phyloP scores from a whole-genome alignment of 2,113 vertebrate species.

The Hyperopisus bebe region DNA sequence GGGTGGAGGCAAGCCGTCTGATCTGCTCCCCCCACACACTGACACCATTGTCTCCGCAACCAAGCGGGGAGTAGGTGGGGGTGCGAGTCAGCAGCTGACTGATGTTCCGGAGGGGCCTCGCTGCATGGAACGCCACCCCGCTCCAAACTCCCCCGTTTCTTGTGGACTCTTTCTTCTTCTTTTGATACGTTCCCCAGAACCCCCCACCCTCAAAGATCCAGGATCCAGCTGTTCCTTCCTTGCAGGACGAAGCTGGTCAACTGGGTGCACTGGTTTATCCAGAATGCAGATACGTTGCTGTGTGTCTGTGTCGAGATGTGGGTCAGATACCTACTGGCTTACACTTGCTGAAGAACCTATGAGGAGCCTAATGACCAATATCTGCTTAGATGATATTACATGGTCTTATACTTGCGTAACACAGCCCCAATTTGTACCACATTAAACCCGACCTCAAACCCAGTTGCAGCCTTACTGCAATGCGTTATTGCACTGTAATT shows the following conservation, averaged over 20 bases:
- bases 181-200: constrained; percentile 1
- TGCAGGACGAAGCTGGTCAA: constrained; percentile 17
- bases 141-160: background rate
- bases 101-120: constrained; percentile 25
- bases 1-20: constrained; percentile 30
- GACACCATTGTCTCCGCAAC: constrained; percentile 36
- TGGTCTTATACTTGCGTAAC: background rate
- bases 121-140: background rate
- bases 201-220: background rate
- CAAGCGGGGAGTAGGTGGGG: constrained; percentile 13
- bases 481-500: background rate
- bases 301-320: background rate
- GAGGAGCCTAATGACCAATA: background rate
- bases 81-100: constrained; percentile 30
- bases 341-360: background rate
- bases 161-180: background rate
- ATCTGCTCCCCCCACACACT: constrained; percentile 34
- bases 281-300: constrained; percentile 12
- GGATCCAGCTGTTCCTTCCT: background rate
- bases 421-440: background rate
- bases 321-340: background rate
- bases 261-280: background rate
- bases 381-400: background rate
- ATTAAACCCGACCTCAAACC: background rate
- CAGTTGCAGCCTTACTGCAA: background rate